Evolutionary conservation across 2,888 invertebrate species (phyloP).

Genomic region (Morpho achilles): DNA sequence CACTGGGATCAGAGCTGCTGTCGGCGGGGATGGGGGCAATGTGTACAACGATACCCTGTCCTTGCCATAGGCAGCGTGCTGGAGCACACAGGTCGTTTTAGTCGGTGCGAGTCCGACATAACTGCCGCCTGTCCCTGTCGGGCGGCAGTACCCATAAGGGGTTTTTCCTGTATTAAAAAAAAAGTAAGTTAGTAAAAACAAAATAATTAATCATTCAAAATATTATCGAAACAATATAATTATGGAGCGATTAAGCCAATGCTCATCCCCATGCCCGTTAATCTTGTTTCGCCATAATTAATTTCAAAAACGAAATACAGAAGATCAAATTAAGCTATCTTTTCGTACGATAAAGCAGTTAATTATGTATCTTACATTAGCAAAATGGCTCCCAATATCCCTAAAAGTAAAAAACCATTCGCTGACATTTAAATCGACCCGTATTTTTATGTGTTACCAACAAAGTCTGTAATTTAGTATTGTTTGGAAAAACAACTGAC

Average conservation of each 20-base stretch:
- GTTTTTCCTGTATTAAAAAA: no score
- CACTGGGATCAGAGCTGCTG: background rate
- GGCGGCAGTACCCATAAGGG: no score
- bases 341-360: constrained; percentile 56
- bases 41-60: no score
- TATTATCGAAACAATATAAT: constrained; percentile 14
- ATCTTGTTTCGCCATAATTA: constrained; percentile 48
- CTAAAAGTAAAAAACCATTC: constrained; percentile 46
- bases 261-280: constrained; percentile 29
- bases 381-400: constrained; percentile 58
- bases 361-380: constrained; percentile 69
- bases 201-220: constrained; percentile 12
- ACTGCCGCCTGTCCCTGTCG: no score
- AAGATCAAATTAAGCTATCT: constrained; percentile 66
- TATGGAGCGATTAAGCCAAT: constrained; percentile 12
- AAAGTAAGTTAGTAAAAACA: background rate
- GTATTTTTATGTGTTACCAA: constrained; percentile 11
- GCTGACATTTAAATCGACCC: constrained; percentile 48
- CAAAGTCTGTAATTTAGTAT: constrained; percentile 6
- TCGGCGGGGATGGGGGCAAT: no score
- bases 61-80: no score
- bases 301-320: constrained; percentile 46
- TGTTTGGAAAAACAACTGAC: constrained; percentile 52
- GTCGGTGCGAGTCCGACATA: no score
- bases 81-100: no score